A percentile compares a stretch with the other conserved stretches of the same genome.
Evolutionary conservation across 2,113 vertebrate genomes (phyloP).

Genomic region (Alligator sinensis): DNA sequence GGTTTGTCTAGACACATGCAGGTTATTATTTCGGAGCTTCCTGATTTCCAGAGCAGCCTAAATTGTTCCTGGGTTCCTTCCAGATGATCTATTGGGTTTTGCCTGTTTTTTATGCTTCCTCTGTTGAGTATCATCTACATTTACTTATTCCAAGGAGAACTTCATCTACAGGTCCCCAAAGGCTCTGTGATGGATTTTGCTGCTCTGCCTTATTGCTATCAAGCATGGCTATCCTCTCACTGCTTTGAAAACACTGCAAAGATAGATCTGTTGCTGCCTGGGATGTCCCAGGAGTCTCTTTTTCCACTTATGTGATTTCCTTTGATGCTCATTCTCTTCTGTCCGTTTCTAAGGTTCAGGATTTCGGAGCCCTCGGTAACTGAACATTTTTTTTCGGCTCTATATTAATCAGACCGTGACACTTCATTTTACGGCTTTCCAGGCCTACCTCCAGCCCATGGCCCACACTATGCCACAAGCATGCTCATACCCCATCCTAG

Average conservation of each 20-base stretch:
- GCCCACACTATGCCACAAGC: neutral
- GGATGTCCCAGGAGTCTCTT: constrained; percentile 67
- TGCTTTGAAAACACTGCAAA: constrained; percentile 57
- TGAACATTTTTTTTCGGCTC: constrained; percentile 28
- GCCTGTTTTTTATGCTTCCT: neutral
- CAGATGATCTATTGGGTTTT: neutral
- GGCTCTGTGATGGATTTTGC: constrained; percentile 66
- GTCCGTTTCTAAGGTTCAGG: constrained; percentile 58
- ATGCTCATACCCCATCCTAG: neutral
- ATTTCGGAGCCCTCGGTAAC: constrained; percentile 58
- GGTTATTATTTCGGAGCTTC: neutral
- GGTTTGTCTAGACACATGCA: accelerated
- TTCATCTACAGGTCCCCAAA: constrained; percentile 25
- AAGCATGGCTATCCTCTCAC: constrained; percentile 68
- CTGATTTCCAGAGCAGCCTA: neutral
- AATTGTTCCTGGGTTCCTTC: neutral
- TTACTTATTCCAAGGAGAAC: constrained; percentile 50
- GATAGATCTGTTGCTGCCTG: constrained; percentile 58
- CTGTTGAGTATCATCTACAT: constrained; percentile 18
- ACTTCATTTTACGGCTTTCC: constrained; percentile 3
- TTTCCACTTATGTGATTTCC: constrained; percentile 74
- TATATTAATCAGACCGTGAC: neutral
- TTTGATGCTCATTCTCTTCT: constrained; percentile 69
- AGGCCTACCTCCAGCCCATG: neutral
- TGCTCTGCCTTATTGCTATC: constrained; percentile 64